Evolutionary conservation across 1,140 invertebrate species (phyloP), one percentile per base, ranked within the genome.

Genomic region (Lepidurus arcticus): DNA sequence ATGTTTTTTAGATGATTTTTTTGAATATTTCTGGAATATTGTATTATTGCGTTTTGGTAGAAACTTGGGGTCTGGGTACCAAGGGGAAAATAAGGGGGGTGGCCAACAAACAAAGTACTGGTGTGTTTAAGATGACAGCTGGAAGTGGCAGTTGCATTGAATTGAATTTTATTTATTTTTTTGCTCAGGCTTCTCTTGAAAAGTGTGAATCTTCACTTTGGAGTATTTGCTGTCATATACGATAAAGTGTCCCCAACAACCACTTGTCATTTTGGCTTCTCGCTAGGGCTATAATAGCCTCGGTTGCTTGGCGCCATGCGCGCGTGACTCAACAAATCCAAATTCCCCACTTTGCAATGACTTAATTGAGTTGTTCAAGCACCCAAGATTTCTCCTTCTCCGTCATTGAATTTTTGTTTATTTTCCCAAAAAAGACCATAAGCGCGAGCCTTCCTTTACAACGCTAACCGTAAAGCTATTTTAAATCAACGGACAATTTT

Each of bases 201-300:
- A 65, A 65, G 9, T 65, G 53, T 65, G 53, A 21, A 65, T 65
- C 53, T 65, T 16, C 53, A 65, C n/a, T 65, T 65, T 65, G 7
- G 53, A 65, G 53, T 65, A 65, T 65, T 65, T 65, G 53, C 53
- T 65, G 53, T 65, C 53, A 21, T 65, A 65, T 16, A 21, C 53
- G 53, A 65, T 65, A 65, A 65, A 65, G 53, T 65, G 53, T 65
- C 53, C 53, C 53, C 53, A 65, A 65, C 53, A 65, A 65, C 53
- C 53, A 65, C 53, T 65, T 65, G 53, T 21, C 53, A 65, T 65
- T 65, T 65, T n/a, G 21, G 16, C 16, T 65, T 65, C 8, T 65
- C 53, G 53, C 21, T 13, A 65, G 13, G 53, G 53, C 34, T 65
- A 65, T 65, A 65, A 65, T 65, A 65, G 53, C 16, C 21, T 65